Conservation (phyloP, 2,113 vertebrate species). For the Cebus imitator region DNA sequence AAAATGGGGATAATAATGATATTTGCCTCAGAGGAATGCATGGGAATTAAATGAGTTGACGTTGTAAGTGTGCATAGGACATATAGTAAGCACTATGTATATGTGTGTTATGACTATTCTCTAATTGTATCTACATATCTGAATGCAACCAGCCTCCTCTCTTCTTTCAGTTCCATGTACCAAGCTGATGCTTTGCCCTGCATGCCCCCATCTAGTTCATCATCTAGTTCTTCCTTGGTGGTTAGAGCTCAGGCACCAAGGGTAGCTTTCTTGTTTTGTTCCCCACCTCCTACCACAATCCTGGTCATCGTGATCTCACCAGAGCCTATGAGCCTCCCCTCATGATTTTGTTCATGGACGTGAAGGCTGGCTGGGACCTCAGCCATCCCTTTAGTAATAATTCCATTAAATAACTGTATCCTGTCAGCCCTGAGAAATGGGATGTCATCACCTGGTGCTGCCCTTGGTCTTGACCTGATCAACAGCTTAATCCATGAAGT, state of each 20-base stretch:
- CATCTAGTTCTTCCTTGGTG: background rate
- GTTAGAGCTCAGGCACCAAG: background rate
- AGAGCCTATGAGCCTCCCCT: background rate
- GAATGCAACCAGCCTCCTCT: background rate
- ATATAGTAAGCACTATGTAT: background rate
- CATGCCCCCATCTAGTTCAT: background rate
- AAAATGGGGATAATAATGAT: background rate
- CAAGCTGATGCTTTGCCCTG: background rate
- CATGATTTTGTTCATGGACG: background rate
- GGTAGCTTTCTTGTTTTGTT: background rate
- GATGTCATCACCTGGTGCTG: constrained; percentile 42
- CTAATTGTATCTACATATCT: background rate
- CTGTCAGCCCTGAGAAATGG: constrained; percentile 58
- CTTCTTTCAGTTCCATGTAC: background rate
- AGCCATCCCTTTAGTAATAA: constrained; percentile 48
- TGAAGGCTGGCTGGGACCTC: background rate
- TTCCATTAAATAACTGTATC: constrained; percentile 55
- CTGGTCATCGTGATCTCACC: background rate
- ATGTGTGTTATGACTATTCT: background rate
- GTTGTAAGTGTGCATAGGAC: accelerated
- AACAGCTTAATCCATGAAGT: constrained; percentile 68
- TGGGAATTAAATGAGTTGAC: background rate
- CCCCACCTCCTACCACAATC: background rate
- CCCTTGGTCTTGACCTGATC: constrained; percentile 72
- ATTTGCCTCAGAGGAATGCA: background rate